Evolutionary conservation across 2,113 vertebrate genomes (phyloP).

Genomic region (Cynoglossus semilaevis): DNA sequence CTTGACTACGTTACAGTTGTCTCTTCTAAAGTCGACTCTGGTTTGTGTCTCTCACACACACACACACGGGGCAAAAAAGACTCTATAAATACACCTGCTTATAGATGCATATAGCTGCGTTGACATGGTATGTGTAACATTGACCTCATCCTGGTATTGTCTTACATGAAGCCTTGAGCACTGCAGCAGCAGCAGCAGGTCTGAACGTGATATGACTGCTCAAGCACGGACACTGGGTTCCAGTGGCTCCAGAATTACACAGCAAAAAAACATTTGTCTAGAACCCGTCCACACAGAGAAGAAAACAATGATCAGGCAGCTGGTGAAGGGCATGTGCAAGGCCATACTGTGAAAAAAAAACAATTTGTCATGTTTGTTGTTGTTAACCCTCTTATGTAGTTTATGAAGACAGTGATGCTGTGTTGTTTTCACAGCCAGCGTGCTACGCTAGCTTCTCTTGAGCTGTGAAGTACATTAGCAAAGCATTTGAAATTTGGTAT

Average conservation of each 20-base stretch:
- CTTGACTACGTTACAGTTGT: slow-evolving; percentile 7
- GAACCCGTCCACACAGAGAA: too few species aligned
- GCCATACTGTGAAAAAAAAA: neutral
- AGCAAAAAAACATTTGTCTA: neutral
- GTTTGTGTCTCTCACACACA: slow-evolving; percentile 6
- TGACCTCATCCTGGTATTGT: slow-evolving; percentile 52
- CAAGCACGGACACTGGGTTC: neutral
- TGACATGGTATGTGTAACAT: slow-evolving; percentile 27
- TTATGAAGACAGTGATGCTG: too few species aligned
- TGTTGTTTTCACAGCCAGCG: too few species aligned
- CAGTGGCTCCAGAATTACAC: neutral
- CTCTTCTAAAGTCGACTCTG: slow-evolving; percentile 14
- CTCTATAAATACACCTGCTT: slow-evolving; percentile 64
- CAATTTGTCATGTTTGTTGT: neutral
- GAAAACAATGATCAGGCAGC: too few species aligned
- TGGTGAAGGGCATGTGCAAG: neutral
- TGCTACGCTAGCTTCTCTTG: too few species aligned
- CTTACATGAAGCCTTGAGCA: slow-evolving; percentile 44
- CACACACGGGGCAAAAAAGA: slow-evolving; percentile 20
- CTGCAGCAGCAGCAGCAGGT: slow-evolving; percentile 25
- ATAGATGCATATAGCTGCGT: slow-evolving; percentile 36
- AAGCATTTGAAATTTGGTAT: too few species aligned
- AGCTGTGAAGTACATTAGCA: too few species aligned
- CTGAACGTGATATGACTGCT: slow-evolving; percentile 3
- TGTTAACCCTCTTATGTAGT: too few species aligned